A percentile compares a stretch with the other conserved stretches of the same genome.
These are phyloP conservation scores for Drosophila sp. DNA, from an alignment of 1,140 invertebrate genomes.

Conservation along the genomic window DNA sequence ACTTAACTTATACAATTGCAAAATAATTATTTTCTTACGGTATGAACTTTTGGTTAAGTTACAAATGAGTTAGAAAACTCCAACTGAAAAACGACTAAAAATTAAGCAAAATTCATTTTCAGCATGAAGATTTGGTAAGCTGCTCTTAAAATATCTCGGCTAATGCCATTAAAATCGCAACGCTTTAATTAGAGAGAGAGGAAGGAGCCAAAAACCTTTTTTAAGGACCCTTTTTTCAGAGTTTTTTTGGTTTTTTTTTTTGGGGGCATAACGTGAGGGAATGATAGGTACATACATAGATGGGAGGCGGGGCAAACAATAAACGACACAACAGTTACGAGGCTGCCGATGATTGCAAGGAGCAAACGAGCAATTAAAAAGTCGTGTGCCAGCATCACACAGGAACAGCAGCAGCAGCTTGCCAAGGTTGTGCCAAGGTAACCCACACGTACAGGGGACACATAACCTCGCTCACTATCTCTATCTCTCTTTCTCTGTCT, in stretches of 20 bases:
- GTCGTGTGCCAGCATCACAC: constrained; percentile 47
- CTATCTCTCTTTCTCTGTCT: neutral
- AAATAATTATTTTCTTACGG: neutral
- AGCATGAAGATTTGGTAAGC: neutral
- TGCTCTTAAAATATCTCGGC: constrained; percentile 17
- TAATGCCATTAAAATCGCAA: constrained; percentile 54
- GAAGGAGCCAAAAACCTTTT: neutral
- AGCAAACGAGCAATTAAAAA: constrained; percentile 79
- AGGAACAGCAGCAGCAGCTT: constrained; percentile 17
- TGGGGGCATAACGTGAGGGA: constrained; percentile 7
- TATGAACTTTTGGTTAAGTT: constrained; percentile 1
- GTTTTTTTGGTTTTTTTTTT: neutral
- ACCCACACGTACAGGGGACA: constrained; percentile 25
- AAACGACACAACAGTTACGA: constrained; percentile 73
- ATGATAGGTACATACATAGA: neutral
- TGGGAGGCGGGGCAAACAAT: constrained; percentile 47
- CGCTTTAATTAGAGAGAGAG: constrained; percentile 49
- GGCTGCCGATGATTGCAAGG: constrained; percentile 67
- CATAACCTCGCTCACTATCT: neutral
- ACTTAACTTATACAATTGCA: constrained; percentile 26
- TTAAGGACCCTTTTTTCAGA: constrained; percentile 13
- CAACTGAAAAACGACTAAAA: neutral
- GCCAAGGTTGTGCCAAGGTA: constrained; percentile 43
- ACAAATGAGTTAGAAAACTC: constrained; percentile 15
- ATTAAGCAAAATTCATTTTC: neutral